phyloP scores from a whole-genome alignment of 2,888 invertebrate species.

The Venustoraphidia nigricollis region DNA sequence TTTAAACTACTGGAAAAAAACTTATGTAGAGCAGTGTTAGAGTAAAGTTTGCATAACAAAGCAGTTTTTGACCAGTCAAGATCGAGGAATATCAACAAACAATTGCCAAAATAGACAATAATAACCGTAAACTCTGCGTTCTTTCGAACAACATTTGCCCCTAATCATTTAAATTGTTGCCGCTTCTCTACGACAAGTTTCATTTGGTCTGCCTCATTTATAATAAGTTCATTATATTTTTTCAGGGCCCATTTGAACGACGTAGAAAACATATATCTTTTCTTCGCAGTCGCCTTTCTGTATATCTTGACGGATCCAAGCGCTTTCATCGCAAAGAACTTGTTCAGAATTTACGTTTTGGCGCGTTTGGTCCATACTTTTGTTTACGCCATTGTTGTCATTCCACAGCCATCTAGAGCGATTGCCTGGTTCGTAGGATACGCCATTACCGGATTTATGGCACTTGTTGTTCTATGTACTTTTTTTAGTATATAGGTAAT shows the following conservation, averaged over 20 bases:
- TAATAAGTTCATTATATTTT: conserved; percentile 8
- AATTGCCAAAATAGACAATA: no score
- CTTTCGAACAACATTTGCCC: no score
- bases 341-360: conserved; percentile 40
- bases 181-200: not conserved
- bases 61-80: no score
- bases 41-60: no score
- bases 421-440: conserved; percentile 29
- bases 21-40: no score
- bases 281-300: conserved; percentile 40
- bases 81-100: no score
- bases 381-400: conserved; percentile 42
- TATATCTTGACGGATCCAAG: conserved; percentile 44
- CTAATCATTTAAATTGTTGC: no score
- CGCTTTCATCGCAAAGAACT: conserved; percentile 29
- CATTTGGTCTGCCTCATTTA: not conserved
- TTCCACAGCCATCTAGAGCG: conserved; percentile 41
- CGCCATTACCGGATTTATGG: conserved; percentile 33
- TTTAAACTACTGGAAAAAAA: no score
- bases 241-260: conserved; percentile 54
- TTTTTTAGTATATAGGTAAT: no score
- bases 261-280: conserved; percentile 53
- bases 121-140: no score
- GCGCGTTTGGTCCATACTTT: conserved; percentile 44
- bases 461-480: conserved; percentile 7